Percentiles rank a stretch among this genome's conserved stretches.
Evolutionary conservation across 2,113 vertebrate genomes (phyloP).

Genomic region (Glaucomys volans): DNA sequence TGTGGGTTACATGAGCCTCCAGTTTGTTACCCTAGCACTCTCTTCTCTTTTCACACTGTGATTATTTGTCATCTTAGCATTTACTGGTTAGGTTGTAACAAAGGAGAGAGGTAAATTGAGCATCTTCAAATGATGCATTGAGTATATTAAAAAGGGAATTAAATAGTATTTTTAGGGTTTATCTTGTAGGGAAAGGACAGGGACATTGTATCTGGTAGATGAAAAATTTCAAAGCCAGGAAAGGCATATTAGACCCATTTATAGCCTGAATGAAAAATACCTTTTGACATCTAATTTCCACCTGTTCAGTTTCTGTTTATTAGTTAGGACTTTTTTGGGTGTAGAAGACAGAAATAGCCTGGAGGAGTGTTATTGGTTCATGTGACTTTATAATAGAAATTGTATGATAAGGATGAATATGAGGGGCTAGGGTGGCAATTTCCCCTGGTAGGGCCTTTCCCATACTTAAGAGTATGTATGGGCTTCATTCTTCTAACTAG

Average conservation of each 20-base stretch:
- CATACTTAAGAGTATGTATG: not conserved
- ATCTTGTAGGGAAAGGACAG: conserved; percentile 30
- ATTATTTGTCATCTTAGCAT: conserved; percentile 29
- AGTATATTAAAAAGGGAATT: conserved; percentile 39
- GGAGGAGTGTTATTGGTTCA: not conserved
- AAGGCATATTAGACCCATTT: not conserved
- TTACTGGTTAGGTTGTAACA: conserved; percentile 14
- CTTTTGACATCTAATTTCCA: conserved; percentile 21
- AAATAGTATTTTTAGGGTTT: conserved; percentile 43
- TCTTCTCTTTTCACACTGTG: not conserved
- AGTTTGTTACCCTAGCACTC: not conserved
- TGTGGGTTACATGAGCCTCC: not conserved
- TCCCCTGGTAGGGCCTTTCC: not conserved
- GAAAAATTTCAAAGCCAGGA: not conserved
- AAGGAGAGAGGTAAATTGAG: conserved; percentile 25
- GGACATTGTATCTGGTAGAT: not conserved
- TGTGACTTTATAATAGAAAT: not conserved
- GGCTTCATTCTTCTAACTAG: not conserved
- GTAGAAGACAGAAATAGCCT: not conserved
- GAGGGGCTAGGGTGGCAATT: not conserved
- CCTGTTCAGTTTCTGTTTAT: conserved; percentile 8
- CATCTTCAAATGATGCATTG: not conserved
- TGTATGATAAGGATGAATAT: not conserved
- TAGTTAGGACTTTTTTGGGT: conserved; percentile 21
- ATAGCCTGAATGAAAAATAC: not conserved